Evolutionary conservation across 2,888 invertebrate species (phyloP), one percentile per base, ranked within the genome.

Genomic region (Lamproptera curius): DNA sequence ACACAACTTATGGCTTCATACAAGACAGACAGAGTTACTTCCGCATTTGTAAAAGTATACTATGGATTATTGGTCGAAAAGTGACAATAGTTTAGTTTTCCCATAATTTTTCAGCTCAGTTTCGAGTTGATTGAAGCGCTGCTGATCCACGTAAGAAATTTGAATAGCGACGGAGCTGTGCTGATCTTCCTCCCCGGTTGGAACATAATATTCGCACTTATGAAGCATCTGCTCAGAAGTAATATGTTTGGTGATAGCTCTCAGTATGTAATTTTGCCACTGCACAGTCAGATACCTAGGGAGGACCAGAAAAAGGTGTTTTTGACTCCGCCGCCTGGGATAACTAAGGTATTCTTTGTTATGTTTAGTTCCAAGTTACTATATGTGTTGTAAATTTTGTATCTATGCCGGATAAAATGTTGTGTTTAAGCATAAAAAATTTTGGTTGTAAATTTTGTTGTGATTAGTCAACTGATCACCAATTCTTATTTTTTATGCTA

Each of bases 231-330:
- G 23, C 57, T 53, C 10, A 93, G 94, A 62, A 93, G 95, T 70
- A 90, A 61, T 0, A 68, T 73, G 15, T 96, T 96, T 71, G 93
- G 95, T 56, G 82, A 89, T 63, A 54, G 59, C 2, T 70, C 87
- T 0, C 81, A 89, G 17, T 98, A 93, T 70, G 78, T 91, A 1
- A 92, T 99, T 44, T 87, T 99, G 53, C 99, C 99, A 0, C 89
- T 99, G n/a, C 99, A 99, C 78, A 98, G 98, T 1, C 98, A 98
- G 81, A 92, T 99, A 57, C 98, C 99, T 0, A 89, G 97, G 36
- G 97, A 97, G 55, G 99, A 99, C 69, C 99, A 99, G 79, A 92
- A 94, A 54, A 92, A 91, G 67, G 98, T 99, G 8, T 99, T 99
- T 74, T 92, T 96, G 17, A 91, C 94, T 0, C 96, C 97, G 0